A percentile compares a stretch with the other conserved stretches of the same genome.
These are phyloP conservation scores for Hestina assimilis DNA, from an alignment of 1,140 invertebrate genomes.

Conservation along the genomic window DNA sequence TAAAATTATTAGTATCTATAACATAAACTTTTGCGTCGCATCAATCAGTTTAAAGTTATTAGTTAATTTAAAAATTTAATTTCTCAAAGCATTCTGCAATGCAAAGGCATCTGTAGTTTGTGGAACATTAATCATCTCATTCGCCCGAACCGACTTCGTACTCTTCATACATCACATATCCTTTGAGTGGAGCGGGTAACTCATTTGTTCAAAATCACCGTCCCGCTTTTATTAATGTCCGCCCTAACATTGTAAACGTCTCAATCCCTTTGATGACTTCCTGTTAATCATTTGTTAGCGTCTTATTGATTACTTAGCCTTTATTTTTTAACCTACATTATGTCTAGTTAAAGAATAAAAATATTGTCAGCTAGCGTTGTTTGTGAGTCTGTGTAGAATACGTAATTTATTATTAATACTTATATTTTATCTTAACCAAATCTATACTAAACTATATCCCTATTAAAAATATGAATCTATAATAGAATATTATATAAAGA, in stretches of 20 bases:
- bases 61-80: conserved; percentile 53
- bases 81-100: conserved; percentile 25
- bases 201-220: conserved; percentile 61
- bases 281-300: conserved; percentile 51
- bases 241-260: conserved; percentile 63
- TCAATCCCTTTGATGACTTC: conserved; percentile 71
- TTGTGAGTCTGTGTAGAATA: too few relatives aligned
- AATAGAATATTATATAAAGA: too few relatives aligned
- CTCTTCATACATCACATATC: conserved; percentile 54
- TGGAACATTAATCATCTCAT: conserved; percentile 63
- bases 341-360: conserved; percentile 60
- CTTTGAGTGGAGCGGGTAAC: conserved; percentile 53
- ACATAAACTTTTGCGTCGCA: conserved; percentile 35
- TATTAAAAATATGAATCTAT: too few relatives aligned
- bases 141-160: conserved; percentile 35
- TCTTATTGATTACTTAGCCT: conserved; percentile 39
- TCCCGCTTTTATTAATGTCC: conserved; percentile 62
- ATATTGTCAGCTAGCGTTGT: conserved; percentile 57
- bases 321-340: conserved; percentile 40
- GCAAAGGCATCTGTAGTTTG: conserved; percentile 29
- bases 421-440: too few relatives aligned
- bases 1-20: not conserved
- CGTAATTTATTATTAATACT: too few relatives aligned
- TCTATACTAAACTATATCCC: too few relatives aligned
- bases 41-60: conserved; percentile 40